phyloP scores from a whole-genome alignment of 2,113 vertebrate species.

The Eudyptes chrysolophus region DNA sequence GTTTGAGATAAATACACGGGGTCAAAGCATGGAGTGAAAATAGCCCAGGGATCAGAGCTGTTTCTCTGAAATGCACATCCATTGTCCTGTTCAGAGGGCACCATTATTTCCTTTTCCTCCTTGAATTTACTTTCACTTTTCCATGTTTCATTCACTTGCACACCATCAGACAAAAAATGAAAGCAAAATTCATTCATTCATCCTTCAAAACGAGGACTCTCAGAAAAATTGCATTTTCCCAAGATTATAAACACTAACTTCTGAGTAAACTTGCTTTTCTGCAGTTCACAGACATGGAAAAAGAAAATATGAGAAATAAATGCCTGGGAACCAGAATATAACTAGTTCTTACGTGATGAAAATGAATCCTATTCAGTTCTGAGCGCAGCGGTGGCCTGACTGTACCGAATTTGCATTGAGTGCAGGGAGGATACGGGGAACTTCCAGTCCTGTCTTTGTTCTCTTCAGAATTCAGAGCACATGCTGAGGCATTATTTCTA shows the following conservation, averaged over 20 bases:
- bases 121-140: not conserved
- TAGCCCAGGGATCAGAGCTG: not conserved
- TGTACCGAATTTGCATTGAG: not conserved
- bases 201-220: not conserved
- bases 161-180: not conserved
- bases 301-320: not conserved
- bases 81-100: not conserved
- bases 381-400: fast-evolving
- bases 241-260: not conserved
- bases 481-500: not conserved
- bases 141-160: not conserved
- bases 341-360: not conserved
- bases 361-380: not conserved
- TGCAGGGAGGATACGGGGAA: not conserved
- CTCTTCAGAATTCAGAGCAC: not conserved
- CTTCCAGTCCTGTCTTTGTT: not conserved
- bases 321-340: too few species aligned
- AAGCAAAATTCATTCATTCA: too few species aligned
- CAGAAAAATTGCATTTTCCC: not conserved
- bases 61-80: not conserved
- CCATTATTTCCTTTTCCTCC: not conserved
- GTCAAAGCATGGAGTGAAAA: not conserved
- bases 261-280: not conserved
- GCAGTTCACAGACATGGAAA: not conserved
- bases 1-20: not conserved